These are phyloP conservation scores for Mareca penelope DNA, from an alignment of 2,797 vertebrate genomes.

Conservation along the genomic window DNA sequence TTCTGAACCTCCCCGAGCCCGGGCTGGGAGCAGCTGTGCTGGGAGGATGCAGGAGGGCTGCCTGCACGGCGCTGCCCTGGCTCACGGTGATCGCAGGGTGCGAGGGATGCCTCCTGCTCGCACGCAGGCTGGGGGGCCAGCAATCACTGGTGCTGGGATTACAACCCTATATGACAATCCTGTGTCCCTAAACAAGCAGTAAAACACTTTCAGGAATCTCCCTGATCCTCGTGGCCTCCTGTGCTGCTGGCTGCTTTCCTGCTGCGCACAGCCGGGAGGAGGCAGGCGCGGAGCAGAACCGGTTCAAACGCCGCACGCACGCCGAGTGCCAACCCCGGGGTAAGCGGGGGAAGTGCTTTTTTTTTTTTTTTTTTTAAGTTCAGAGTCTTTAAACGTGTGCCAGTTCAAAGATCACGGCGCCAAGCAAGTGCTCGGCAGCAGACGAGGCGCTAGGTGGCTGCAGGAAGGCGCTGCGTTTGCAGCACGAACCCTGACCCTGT, in stretches of 20 bases:
- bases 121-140: fast-evolving
- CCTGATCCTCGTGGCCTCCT: fast-evolving
- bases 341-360: neutral
- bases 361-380: neutral
- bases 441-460: fast-evolving
- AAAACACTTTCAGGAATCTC: neutral
- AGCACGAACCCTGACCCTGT: neutral
- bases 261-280: neutral
- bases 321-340: neutral
- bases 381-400: neutral
- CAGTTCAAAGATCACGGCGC: neutral
- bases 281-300: neutral
- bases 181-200: neutral
- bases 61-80: neutral
- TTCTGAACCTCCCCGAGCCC: too few relatives aligned
- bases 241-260: neutral
- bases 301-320: neutral
- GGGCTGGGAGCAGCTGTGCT: neutral
- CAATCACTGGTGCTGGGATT: fast-evolving
- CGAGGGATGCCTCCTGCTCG: fast-evolving
- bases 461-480: neutral
- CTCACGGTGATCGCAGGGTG: neutral
- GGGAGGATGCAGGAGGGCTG: fast-evolving
- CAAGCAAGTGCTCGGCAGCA: neutral
- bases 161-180: neutral